Evolutionary conservation across 2,113 vertebrate species (phyloP).

Genomic region (Scomber colias): DNA sequence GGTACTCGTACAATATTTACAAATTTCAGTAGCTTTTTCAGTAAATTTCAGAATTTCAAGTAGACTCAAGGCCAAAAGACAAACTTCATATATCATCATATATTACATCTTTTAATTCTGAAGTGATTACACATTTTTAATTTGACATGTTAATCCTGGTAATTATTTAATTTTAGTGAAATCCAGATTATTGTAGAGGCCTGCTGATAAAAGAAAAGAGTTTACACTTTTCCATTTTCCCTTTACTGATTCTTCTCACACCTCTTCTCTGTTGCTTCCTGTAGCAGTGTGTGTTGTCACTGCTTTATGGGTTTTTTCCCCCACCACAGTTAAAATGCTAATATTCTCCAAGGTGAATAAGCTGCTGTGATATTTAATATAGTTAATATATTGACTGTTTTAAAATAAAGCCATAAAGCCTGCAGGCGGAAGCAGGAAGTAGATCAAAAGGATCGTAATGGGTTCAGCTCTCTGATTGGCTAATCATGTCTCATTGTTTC

Average conservation of each 20-base stretch:
- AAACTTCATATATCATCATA: no score
- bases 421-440: slow-evolving; percentile 65
- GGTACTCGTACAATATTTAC: no score
- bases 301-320: slow-evolving; percentile 41
- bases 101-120: not conserved
- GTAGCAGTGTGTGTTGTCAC: slow-evolving; percentile 17
- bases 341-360: slow-evolving; percentile 74
- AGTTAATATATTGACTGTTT: slow-evolving; percentile 68
- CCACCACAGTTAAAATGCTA: slow-evolving; percentile 55
- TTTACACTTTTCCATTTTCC: not conserved
- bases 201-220: not conserved
- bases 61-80: no score
- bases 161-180: not conserved
- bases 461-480: slow-evolving; percentile 87
- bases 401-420: slow-evolving; percentile 73
- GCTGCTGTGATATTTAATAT: slow-evolving; percentile 61
- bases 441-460: slow-evolving; percentile 69
- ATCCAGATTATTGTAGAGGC: no score
- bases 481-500: slow-evolving; percentile 94
- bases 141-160: not conserved
- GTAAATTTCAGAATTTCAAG: no score
- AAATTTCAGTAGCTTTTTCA: no score
- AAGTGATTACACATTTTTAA: not conserved
- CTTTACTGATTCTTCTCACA: not conserved
- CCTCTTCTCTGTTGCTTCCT: slow-evolving; percentile 3